Conservation (phyloP, 2,797 vertebrate species). For the Chloroceryle amazona region DNA sequence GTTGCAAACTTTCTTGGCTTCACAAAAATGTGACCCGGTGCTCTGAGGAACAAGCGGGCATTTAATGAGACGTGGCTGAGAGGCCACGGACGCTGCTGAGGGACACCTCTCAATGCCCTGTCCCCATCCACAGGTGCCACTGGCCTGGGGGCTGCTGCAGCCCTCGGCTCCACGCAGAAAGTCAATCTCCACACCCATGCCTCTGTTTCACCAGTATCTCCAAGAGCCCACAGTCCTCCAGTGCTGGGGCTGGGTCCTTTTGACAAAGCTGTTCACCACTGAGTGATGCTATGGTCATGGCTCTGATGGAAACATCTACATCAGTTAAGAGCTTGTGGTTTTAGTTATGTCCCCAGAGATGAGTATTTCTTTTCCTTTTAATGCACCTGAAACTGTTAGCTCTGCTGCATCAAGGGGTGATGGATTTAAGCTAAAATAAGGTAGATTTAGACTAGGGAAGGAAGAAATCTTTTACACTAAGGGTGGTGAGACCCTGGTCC, state of each 20-base stretch:
- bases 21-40: not conserved
- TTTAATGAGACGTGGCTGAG: fast-evolving
- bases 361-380: not conserved
- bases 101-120: not conserved
- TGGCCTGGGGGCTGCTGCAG: not conserved
- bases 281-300: too few relatives aligned
- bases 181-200: fast-evolving
- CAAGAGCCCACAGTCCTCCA: not conserved
- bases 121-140: not conserved
- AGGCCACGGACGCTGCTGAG: fast-evolving
- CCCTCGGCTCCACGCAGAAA: not conserved
- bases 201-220: not conserved
- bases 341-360: not conserved
- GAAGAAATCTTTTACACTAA: too few relatives aligned
- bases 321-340: not conserved
- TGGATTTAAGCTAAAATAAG: not conserved
- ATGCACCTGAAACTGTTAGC: fast-evolving
- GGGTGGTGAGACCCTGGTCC: too few relatives aligned
- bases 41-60: fast-evolving
- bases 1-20: not conserved
- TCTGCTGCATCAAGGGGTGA: not conserved
- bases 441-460: not conserved
- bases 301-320: not conserved
- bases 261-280: not conserved
- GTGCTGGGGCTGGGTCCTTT: not conserved